phyloP scores from a whole-genome alignment of 1,140 invertebrate genomes.

The Eupristina koningsbergeri region DNA sequence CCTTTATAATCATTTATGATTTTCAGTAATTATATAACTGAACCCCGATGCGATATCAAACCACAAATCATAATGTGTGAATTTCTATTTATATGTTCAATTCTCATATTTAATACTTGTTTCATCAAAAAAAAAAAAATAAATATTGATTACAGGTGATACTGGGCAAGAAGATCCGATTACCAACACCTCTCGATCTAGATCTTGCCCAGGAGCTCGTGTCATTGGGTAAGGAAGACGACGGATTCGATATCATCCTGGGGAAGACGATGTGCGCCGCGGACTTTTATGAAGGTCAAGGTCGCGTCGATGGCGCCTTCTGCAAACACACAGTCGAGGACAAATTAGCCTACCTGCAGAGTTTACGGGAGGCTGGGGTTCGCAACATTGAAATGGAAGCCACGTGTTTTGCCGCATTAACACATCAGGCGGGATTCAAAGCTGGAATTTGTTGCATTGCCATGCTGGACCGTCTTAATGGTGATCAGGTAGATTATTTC shows the following conservation, averaged over 20 bases:
- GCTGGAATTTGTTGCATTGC: conserved; percentile 97
- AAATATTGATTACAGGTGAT: too few species aligned
- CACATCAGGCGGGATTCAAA: conserved; percentile 93
- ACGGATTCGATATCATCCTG: conserved; percentile 87
- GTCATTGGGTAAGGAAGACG: conserved; percentile 76
- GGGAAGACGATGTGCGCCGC: conserved; percentile 97
- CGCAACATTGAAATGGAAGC: conserved; percentile 99
- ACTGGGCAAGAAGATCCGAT: conserved; percentile 86
- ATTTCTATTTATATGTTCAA: too few species aligned
- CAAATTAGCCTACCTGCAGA: conserved; percentile 89
- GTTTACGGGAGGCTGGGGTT: conserved; percentile 85
- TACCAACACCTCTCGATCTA: conserved; percentile 88
- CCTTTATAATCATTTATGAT: too few species aligned
- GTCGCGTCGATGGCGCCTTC: conserved; percentile 95
- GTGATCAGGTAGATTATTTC: conserved; percentile 85
- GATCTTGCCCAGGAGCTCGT: conserved; percentile 85
- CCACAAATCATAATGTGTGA: too few species aligned
- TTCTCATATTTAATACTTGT: too few species aligned
- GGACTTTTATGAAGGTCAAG: conserved; percentile 98
- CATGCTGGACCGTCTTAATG: conserved; percentile 92
- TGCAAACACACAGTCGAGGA: conserved; percentile 93
- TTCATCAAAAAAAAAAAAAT: too few species aligned
- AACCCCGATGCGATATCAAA: too few species aligned
- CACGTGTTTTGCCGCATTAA: conserved; percentile 92
- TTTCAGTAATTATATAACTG: too few species aligned